Percentiles rank a stretch among this genome's conserved stretches.
Evolutionary conservation across 1,140 invertebrate species (phyloP).

Genomic region (Apocrypta bakeri): DNA sequence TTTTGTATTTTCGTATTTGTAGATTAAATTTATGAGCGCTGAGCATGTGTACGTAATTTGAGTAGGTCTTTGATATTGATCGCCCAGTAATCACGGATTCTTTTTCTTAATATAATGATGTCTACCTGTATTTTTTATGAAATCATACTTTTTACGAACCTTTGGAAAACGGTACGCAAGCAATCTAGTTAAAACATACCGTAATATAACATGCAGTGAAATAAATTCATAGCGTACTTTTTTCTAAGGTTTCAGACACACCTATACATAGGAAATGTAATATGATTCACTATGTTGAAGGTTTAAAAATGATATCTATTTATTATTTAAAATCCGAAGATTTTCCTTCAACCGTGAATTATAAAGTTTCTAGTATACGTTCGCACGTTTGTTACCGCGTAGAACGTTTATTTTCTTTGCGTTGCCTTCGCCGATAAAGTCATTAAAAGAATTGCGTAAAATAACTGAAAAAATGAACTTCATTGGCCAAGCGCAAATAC

Average conservation of each 20-base stretch:
- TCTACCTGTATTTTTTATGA: neutral
- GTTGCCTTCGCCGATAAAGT: neutral
- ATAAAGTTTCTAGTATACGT: neutral
- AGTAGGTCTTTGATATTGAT: neutral
- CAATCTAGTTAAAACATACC: no score
- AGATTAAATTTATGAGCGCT: neutral
- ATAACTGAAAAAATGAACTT: neutral
- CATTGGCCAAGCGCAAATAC: neutral
- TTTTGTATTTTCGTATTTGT: neutral
- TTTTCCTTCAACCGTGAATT: neutral
- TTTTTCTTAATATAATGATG: neutral
- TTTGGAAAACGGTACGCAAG: neutral
- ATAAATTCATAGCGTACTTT: no score
- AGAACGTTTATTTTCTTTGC: neutral
- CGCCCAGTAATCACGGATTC: neutral
- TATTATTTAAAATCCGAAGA: no score
- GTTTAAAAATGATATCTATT: no score
- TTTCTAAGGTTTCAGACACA: neutral
- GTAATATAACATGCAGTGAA: no score
- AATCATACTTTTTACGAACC: neutral
- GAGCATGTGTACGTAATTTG: neutral
- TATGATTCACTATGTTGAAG: no score
- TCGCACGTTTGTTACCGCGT: neutral
- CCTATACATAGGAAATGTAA: neutral
- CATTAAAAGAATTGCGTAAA: neutral